Conservation (phyloP, 2,888 invertebrate genomes). For the Cosmopolites sordidus region DNA sequence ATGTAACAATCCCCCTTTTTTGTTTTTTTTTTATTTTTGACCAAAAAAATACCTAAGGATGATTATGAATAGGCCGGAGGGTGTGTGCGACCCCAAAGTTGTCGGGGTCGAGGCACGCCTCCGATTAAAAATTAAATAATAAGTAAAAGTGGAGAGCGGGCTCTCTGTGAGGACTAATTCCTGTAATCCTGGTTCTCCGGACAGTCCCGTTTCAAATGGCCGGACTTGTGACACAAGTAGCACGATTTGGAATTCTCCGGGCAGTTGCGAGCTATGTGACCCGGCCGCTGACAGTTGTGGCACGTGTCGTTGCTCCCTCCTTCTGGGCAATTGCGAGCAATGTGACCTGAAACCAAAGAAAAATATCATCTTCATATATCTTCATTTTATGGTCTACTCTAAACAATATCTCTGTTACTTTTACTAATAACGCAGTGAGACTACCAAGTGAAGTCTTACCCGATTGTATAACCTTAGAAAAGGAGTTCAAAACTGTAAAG, state of each 20-base stretch:
- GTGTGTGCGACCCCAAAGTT: too few species aligned
- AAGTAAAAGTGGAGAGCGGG: neutral
- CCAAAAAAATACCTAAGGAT: neutral
- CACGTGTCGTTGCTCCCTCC: slow-evolving; percentile 64
- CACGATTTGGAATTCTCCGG: slow-evolving; percentile 82
- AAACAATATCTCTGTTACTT: too few species aligned
- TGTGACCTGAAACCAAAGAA: slow-evolving; percentile 53
- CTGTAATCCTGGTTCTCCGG: slow-evolving; percentile 72
- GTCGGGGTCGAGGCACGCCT: too few species aligned
- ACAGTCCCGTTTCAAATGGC: slow-evolving; percentile 88
- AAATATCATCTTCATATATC: too few species aligned
- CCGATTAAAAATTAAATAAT: neutral
- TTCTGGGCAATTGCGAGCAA: slow-evolving; percentile 81
- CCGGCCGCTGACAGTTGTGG: slow-evolving; percentile 92
- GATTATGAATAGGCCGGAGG: too few species aligned
- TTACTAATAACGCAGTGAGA: too few species aligned
- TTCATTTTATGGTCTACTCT: too few species aligned
- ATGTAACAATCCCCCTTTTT: neutral
- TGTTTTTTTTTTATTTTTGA: neutral
- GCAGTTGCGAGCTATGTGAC: slow-evolving; percentile 86
- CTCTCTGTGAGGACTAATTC: slow-evolving; percentile 41
- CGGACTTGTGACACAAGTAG: slow-evolving; percentile 88
- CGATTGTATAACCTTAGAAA: too few species aligned
- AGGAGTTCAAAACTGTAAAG: too few species aligned
- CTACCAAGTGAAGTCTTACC: too few species aligned